These are phyloP conservation scores for Agrilus mali DNA, from an alignment of 2,888 invertebrate genomes.

Conservation along the genomic window DNA sequence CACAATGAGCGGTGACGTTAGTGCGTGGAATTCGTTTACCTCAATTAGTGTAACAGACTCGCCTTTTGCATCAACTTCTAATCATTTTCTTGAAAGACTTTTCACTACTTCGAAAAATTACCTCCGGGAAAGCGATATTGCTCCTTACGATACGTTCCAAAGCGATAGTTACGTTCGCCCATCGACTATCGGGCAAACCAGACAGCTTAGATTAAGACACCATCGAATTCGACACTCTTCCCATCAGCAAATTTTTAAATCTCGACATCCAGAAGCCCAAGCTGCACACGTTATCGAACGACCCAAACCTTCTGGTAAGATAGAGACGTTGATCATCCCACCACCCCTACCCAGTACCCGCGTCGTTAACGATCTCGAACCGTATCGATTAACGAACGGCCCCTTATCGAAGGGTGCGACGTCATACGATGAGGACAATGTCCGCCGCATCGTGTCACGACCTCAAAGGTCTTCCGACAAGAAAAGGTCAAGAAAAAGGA, in stretches of 20 bases:
- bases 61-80: slow-evolving; percentile 12
- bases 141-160: slow-evolving; percentile 5
- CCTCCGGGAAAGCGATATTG: slow-evolving; percentile 6
- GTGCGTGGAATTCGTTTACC: slow-evolving; percentile 23
- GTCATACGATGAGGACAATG: slow-evolving; percentile 6
- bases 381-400: slow-evolving; percentile 3
- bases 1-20: slow-evolving; percentile 26
- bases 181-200: slow-evolving; percentile 10
- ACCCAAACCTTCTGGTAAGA: slow-evolving; percentile 3
- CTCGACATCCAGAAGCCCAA: slow-evolving; percentile 9
- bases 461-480: slow-evolving; percentile 18
- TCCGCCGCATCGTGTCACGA: slow-evolving; percentile 16
- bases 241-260: neutral
- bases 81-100: slow-evolving; percentile 16
- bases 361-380: slow-evolving; percentile 4
- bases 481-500: slow-evolving; percentile 12
- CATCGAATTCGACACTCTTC: slow-evolving; percentile 5
- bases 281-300: slow-evolving; percentile 10
- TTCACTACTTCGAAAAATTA: slow-evolving; percentile 7
- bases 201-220: slow-evolving; percentile 9
- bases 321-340: slow-evolving; percentile 10
- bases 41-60: slow-evolving; percentile 17
- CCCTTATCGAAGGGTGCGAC: slow-evolving; percentile 1
- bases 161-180: slow-evolving; percentile 2
- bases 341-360: slow-evolving; percentile 1